A percentile compares a stretch with the other conserved stretches of the same genome.
These are phyloP conservation scores for Poeciliopsis infans DNA, from an alignment of 2,797 vertebrate genomes.

Conservation along the genomic window DNA sequence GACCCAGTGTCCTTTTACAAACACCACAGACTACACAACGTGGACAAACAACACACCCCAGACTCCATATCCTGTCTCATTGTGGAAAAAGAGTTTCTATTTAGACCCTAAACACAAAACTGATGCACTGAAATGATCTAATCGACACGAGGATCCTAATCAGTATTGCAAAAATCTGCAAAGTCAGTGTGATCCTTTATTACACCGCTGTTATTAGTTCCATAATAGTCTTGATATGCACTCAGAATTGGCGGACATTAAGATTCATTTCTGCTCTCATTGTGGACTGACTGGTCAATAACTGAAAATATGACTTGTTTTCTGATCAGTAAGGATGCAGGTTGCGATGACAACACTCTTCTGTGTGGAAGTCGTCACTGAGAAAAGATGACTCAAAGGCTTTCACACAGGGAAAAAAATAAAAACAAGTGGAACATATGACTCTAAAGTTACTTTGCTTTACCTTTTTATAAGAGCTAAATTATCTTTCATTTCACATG, in stretches of 20 bases:
- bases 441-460: background rate
- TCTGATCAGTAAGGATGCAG: background rate
- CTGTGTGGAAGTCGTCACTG: background rate
- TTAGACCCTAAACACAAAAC: background rate
- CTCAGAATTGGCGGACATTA: background rate
- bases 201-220: background rate
- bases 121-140: background rate
- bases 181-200: too few relatives aligned
- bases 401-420: background rate
- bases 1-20: constrained; percentile 70
- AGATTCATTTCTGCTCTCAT: background rate
- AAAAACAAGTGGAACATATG: background rate
- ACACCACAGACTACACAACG: constrained; percentile 34
- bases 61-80: constrained; percentile 22
- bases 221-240: background rate
- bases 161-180: background rate
- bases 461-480: background rate
- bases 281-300: background rate
- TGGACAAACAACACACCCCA: constrained; percentile 48
- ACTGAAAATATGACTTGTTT: background rate
- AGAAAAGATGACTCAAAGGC: background rate
- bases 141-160: background rate
- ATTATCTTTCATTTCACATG: background rate
- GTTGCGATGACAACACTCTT: background rate
- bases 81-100: background rate